Conservation (phyloP, 2,888 invertebrate species). For the Clostera curtula region DNA sequence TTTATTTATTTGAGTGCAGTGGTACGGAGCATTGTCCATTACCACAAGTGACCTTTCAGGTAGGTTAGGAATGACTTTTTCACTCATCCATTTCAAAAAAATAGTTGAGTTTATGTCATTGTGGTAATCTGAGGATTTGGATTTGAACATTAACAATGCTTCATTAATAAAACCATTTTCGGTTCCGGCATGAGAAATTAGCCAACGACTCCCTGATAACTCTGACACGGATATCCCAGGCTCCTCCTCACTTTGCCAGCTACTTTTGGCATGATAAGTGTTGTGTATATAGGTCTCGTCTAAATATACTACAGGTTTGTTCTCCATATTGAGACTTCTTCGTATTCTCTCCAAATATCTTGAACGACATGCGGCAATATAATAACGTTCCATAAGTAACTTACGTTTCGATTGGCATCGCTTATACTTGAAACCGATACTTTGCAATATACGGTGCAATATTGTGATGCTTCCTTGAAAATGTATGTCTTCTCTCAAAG, state of each 20-base stretch:
- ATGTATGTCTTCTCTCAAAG: no score
- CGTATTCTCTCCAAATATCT: conserved; percentile 9
- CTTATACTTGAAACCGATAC: conserved; percentile 10
- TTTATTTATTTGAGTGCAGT: conserved; percentile 11
- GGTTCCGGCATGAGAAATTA: no score
- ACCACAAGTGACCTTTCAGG: conserved; percentile 13
- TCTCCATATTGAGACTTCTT: conserved; percentile 6
- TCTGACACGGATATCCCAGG: no score
- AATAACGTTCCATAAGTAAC: conserved; percentile 12
- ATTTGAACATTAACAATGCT: no score
- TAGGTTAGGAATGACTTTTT: conserved; percentile 13
- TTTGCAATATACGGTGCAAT: conserved; percentile 10
- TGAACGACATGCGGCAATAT: conserved; percentile 14
- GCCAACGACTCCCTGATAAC: no score
- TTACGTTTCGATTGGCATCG: conserved; percentile 11
- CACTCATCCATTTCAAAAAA: conserved; percentile 14
- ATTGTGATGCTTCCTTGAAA: no score
- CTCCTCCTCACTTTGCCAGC: no score
- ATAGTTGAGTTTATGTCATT: conserved; percentile 12
- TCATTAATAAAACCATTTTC: no score
- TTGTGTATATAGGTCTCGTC: conserved; percentile 10
- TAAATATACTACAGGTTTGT: no score
- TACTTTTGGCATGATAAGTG: conserved; percentile 7
- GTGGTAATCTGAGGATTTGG: no score
- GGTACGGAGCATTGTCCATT: conserved; percentile 17